phyloP scores from a whole-genome alignment of 2,113 vertebrate species.

The Upupa epops region DNA sequence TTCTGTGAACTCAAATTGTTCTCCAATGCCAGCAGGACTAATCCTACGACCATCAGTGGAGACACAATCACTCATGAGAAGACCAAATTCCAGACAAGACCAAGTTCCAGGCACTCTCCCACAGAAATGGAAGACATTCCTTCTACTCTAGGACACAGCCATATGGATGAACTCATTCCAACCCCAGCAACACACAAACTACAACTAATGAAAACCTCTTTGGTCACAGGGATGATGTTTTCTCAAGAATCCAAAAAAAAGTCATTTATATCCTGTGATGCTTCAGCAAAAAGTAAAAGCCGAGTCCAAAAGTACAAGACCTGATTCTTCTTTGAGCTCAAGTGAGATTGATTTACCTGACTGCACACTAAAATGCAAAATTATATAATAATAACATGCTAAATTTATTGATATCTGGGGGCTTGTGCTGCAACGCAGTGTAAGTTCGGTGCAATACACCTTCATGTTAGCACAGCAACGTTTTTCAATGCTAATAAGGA shows the following conservation, averaged over 20 bases:
- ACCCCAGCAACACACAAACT: not conserved
- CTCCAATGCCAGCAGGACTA: not conserved
- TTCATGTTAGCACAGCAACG: not conserved
- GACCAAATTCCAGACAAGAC: not conserved
- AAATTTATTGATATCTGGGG: not conserved
- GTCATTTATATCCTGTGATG: not conserved
- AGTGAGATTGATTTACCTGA: not conserved
- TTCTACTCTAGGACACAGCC: not conserved
- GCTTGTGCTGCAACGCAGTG: not conserved
- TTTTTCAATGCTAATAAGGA: not conserved
- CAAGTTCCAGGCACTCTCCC: not conserved
- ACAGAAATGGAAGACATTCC: not conserved
- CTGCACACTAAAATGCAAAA: not conserved
- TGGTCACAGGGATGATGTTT: constrained; percentile 11
- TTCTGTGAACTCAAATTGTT: not conserved
- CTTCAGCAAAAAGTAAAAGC: not conserved
- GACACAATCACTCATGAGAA: not conserved
- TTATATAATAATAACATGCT: not conserved
- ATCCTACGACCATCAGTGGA: not conserved
- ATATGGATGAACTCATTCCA: not conserved
- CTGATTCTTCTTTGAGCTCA: not conserved
- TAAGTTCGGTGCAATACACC: not conserved
- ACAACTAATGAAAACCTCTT: constrained; percentile 30
- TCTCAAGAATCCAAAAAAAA: constrained; percentile 24
- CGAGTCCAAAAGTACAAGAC: not conserved